Evolutionary conservation across 2,797 vertebrate species (phyloP).

Genomic region (Amblyraja radiata): DNA sequence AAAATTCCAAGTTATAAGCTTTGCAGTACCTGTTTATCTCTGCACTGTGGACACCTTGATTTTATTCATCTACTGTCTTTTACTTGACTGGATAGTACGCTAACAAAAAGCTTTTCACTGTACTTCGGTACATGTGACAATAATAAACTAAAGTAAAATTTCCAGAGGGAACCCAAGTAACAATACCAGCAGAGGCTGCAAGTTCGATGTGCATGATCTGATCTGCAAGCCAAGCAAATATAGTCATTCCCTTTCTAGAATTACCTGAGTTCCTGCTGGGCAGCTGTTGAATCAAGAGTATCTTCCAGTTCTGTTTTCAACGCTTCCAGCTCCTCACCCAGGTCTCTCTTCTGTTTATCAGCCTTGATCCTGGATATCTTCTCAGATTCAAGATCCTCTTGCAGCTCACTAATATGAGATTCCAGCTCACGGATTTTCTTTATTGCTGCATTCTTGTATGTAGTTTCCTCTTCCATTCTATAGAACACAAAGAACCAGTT

Average conservation of each 20-base stretch:
- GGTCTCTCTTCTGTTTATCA: constrained; percentile 88
- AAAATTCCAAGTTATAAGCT: not conserved
- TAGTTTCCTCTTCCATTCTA: constrained; percentile 91
- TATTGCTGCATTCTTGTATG: constrained; percentile 87
- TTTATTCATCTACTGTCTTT: no score
- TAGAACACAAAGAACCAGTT: constrained; percentile 41
- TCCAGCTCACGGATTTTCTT: constrained; percentile 95
- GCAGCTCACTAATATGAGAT: constrained; percentile 87
- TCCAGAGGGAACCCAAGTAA: not conserved
- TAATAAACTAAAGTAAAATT: no score
- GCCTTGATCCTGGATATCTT: constrained; percentile 77
- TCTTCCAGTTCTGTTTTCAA: constrained; percentile 95
- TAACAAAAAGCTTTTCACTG: no score
- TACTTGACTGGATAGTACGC: no score
- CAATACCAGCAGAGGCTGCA: not conserved
- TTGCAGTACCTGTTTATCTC: not conserved
- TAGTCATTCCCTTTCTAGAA: not conserved
- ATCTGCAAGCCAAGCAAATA: not conserved
- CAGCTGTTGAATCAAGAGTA: constrained; percentile 87
- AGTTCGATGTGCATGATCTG: not conserved
- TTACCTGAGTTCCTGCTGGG: constrained; percentile 89
- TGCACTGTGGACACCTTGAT: no score
- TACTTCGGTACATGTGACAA: no score
- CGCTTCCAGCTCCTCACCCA: constrained; percentile 93
- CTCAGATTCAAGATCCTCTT: constrained; percentile 95